Conservation (phyloP, 2,113 vertebrate species). For the Nycticebus coucang region DNA sequence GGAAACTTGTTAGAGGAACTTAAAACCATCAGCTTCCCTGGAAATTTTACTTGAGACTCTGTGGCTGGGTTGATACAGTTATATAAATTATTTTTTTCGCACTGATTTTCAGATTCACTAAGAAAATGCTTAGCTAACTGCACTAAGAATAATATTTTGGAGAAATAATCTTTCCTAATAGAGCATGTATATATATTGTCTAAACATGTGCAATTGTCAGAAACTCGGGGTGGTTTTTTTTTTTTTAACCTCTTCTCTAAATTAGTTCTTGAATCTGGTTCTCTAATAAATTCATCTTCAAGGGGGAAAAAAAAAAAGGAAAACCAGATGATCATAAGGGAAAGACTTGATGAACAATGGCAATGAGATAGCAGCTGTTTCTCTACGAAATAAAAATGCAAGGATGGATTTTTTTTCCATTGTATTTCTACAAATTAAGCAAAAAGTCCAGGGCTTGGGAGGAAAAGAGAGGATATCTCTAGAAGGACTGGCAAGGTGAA, state of each 20-base stretch:
- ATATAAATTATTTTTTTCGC: background rate
- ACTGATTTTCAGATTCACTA: background rate
- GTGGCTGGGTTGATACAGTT: background rate
- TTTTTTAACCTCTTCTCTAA: background rate
- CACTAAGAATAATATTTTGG: background rate
- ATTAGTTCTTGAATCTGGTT: background rate
- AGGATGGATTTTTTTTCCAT: background rate
- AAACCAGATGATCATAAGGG: background rate
- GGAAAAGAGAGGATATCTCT: background rate
- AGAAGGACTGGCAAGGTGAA: background rate
- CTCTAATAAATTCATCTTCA: background rate
- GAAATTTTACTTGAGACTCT: background rate
- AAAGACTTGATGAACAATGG: background rate
- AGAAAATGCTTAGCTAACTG: background rate
- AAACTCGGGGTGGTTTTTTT: background rate
- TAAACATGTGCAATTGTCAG: background rate
- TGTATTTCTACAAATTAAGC: background rate
- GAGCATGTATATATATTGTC: background rate
- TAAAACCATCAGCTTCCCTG: background rate
- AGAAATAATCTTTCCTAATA: background rate
- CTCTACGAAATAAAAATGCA: background rate
- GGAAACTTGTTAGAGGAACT: slow-evolving; percentile 16
- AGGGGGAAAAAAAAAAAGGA: background rate
- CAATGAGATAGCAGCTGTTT: slow-evolving; percentile 15
- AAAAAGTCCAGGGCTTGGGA: background rate